Conservation (phyloP, 2,888 invertebrate species). For the Agriopis marginaria region DNA sequence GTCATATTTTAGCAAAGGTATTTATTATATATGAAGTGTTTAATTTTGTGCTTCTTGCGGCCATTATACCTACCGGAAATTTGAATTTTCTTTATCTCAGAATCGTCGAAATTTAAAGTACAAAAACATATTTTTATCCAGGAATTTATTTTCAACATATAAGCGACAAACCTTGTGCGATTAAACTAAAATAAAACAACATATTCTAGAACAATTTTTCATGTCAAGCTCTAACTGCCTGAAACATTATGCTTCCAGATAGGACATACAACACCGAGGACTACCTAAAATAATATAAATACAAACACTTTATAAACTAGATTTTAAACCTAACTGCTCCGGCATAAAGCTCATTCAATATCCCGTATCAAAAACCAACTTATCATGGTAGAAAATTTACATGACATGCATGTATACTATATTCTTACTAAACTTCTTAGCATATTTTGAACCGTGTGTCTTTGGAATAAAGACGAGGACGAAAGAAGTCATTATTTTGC, state of each 20-base stretch:
- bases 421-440: not conserved
- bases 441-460: conserved; percentile 9
- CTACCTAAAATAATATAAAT: not conserved
- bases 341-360: not conserved
- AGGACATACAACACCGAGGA: no score
- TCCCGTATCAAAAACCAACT: not conserved
- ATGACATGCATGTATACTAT: not conserved
- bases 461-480: not conserved
- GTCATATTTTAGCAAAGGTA: no score
- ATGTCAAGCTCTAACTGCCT: not conserved
- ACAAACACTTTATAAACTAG: not conserved
- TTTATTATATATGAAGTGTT: no score
- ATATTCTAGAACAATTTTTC: not conserved
- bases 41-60: no score
- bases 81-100: no score
- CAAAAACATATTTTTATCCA: no score
- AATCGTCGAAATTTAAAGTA: no score
- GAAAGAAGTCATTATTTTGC: conserved; percentile 12
- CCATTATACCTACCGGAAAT: no score
- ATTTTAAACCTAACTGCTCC: not conserved
- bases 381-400: not conserved
- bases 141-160: no score
- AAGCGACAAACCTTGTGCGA: no score
- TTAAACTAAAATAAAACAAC: not conserved
- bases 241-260: no score